These are phyloP conservation scores for Pterois miles DNA, from an alignment of 2,797 vertebrate species.

Conservation along the genomic window DNA sequence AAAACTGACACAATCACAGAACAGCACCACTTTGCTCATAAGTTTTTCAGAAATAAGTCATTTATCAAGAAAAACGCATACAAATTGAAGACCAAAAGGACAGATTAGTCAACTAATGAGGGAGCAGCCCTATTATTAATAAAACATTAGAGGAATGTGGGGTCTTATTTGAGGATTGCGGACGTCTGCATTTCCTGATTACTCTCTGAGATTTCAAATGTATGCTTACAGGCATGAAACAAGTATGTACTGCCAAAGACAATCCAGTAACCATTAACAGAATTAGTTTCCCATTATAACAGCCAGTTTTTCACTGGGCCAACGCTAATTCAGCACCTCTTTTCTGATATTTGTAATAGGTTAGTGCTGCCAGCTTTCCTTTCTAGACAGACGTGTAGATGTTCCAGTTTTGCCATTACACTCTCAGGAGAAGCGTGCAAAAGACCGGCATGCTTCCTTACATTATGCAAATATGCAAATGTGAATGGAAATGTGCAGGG, in stretches of 20 bases:
- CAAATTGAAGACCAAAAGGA: too few species aligned
- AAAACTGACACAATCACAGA: too few species aligned
- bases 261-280: neutral
- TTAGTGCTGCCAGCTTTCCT: slow-evolving; percentile 1
- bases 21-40: too few species aligned
- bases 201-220: neutral
- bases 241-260: neutral
- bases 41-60: too few species aligned
- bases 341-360: neutral
- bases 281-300: neutral
- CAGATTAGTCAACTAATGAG: too few species aligned
- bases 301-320: neutral
- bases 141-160: too few species aligned
- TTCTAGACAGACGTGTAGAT: neutral
- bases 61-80: too few species aligned
- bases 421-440: slow-evolving; percentile 4
- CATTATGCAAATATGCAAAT: slow-evolving; percentile 55
- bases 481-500: slow-evolving; percentile 37
- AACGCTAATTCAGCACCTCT: slow-evolving; percentile 9
- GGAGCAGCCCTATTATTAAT: too few species aligned
- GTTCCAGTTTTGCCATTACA: neutral
- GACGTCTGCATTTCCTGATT: neutral
- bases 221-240: neutral
- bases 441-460: neutral
- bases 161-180: too few species aligned